Evolutionary conservation across 2,888 invertebrate genomes (phyloP), one percentile per base, ranked within the genome.

Genomic region (Myopa tessellatipennis): DNA sequence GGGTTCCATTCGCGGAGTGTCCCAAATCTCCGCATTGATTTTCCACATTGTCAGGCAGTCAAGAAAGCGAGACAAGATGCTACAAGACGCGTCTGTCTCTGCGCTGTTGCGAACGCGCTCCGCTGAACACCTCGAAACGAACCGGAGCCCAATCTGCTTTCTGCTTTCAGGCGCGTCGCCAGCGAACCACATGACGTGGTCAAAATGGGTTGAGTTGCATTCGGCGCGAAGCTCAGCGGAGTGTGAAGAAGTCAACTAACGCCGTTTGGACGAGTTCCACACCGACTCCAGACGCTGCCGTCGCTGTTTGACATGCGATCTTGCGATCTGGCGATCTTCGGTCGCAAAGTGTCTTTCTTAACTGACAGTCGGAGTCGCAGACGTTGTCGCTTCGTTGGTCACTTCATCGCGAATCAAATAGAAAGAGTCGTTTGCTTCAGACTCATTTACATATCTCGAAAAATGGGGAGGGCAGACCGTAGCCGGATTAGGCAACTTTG

Each of bases 41-140:
- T 85, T 85, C 85, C 85, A 85, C 85, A 83, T 85, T 85, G 85
- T 85, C 85, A 85, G 84, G 84, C 84, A 84, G 82, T 80, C 84
- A 84, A 84, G 85, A 84, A 84, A 85, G 85, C 85, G 85, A 84
- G 83, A 84, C 85, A 82, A 81, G 78, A 75, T 78, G 75, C 75
- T 61, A 52, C 38, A 45, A 75, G 75, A 78, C 78, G 78, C 72
- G 70, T 78, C 67, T 77, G 70, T 70, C 75, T 58, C 75, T 72
- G 69, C 52, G 55, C 72, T 34, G 26, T 65, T 52, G n/a, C 52
- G 65, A 77, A 74, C 71, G 76, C 80, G 79, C 79, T 80, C 69
- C 69, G 79, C 16, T 80, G 80, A 78, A 80, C 79, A 80, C 70
- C 68, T 50, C 55, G 50, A 16, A 63, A 18, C 63, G 71, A 75